Conservation (phyloP, 2,113 vertebrate genomes). For the Apteryx owenii region DNA sequence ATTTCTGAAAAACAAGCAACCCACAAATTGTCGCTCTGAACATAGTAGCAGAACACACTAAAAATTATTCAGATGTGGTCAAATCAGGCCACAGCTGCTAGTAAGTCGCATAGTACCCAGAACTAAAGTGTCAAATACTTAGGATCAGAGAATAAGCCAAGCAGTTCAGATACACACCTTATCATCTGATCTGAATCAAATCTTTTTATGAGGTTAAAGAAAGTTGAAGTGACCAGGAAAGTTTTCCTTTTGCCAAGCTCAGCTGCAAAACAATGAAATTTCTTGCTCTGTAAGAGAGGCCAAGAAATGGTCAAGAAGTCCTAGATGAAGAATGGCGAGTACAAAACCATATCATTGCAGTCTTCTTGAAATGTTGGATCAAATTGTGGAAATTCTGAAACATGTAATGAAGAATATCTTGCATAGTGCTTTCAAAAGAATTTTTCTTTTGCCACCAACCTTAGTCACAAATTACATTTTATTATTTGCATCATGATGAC, state of each 20-base stretch:
- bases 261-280: neutral
- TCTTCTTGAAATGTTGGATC: neutral
- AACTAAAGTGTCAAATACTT: neutral
- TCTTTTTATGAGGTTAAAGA: neutral
- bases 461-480: neutral
- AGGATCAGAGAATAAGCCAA: neutral
- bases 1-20: neutral
- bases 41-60: neutral
- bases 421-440: neutral
- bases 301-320: neutral
- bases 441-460: neutral
- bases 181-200: neutral
- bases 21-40: neutral
- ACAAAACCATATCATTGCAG: neutral
- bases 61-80: neutral
- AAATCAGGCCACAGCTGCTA: neutral
- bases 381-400: neutral
- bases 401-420: neutral
- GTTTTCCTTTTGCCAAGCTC: neutral
- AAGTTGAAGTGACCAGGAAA: neutral
- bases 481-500: neutral
- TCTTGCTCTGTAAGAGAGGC: neutral
- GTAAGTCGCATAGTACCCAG: neutral
- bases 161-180: neutral
- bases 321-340: neutral